Evolutionary conservation across 1,140 invertebrate genomes (phyloP).

Genomic region (Nasonia giraulti): DNA sequence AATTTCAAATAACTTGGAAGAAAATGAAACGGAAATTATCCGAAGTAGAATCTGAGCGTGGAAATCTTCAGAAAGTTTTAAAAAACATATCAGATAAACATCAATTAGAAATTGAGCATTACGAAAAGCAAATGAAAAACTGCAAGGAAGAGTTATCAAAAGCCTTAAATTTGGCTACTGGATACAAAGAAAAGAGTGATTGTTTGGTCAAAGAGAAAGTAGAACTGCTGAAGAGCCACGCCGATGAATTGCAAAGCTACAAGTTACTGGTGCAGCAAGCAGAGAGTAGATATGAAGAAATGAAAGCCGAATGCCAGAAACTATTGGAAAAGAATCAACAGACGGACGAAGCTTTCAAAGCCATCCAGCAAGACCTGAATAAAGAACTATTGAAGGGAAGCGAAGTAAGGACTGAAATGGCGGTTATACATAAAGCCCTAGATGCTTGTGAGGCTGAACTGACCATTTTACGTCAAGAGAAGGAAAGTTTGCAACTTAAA

Average conservation of each 20-base stretch:
- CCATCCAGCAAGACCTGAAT: conserved; percentile 66
- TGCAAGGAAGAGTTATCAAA: conserved; percentile 81
- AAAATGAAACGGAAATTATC: conserved; percentile 71
- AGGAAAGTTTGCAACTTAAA: conserved; percentile 72
- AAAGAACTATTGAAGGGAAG: conserved; percentile 65
- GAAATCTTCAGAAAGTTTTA: conserved; percentile 62
- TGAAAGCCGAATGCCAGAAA: conserved; percentile 66
- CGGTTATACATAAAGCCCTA: conserved; percentile 73
- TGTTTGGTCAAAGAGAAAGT: conserved; percentile 74
- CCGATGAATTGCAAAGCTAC: conserved; percentile 69
- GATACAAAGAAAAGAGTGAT: conserved; percentile 81
- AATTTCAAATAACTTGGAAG: conserved; percentile 77
- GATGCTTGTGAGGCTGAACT: conserved; percentile 76
- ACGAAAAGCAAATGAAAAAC: conserved; percentile 75
- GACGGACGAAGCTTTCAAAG: conserved; percentile 62
- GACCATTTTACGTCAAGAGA: conserved; percentile 74
- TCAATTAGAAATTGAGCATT: conserved; percentile 61
- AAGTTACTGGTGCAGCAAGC: conserved; percentile 67
- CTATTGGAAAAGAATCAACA: conserved; percentile 63
- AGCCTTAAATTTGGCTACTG: conserved; percentile 79
- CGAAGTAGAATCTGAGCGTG: conserved; percentile 69
- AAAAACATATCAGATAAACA: conserved; percentile 66
- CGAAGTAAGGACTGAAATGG: conserved; percentile 71
- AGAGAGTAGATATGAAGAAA: conserved; percentile 63
- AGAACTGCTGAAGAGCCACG: conserved; percentile 66